Evolutionary conservation across 2,113 vertebrate genomes (phyloP).

Genomic region (Gnathonemus longibarbis): DNA sequence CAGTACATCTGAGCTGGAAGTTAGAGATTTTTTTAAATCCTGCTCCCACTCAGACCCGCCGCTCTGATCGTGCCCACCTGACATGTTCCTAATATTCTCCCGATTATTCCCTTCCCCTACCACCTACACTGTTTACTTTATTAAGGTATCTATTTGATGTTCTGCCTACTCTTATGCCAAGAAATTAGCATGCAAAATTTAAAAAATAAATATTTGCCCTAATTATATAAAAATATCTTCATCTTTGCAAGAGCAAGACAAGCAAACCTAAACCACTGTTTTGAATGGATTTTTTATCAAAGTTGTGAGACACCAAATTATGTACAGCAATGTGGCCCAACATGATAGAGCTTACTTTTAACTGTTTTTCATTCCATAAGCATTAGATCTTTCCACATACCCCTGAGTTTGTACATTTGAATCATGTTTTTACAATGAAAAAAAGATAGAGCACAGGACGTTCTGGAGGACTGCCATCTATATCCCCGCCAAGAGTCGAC

Average conservation of each 20-base stretch:
- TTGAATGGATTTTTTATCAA: background rate
- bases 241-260: background rate
- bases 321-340: background rate
- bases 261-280: background rate
- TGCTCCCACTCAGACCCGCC: background rate
- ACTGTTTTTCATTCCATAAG: background rate
- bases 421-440: background rate
- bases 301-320: background rate
- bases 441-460: background rate
- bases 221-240: background rate
- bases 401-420: background rate
- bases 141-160: background rate
- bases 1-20: background rate
- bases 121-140: background rate
- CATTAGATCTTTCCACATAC: background rate
- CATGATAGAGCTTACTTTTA: background rate
- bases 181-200: background rate
- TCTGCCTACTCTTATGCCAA: background rate
- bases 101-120: background rate
- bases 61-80: background rate
- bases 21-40: background rate
- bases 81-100: background rate
- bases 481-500: background rate
- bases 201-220: background rate
- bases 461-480: background rate